A percentile compares a stretch with the other conserved stretches of the same genome.
phyloP scores from a whole-genome alignment of 2,113 vertebrate species.

The Chaenogobius annularis region DNA sequence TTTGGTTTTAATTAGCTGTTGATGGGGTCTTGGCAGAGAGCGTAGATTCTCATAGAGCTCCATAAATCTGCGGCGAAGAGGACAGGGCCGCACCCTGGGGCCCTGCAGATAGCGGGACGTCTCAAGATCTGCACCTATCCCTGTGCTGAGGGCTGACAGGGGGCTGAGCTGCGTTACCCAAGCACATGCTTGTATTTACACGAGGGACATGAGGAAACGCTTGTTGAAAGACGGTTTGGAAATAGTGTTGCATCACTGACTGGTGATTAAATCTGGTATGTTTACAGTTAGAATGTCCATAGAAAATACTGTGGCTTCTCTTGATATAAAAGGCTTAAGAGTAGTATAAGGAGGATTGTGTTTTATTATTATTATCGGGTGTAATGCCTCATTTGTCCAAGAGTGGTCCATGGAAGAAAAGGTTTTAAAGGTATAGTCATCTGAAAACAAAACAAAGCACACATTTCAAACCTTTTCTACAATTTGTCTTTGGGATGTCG shows the following conservation, averaged over 20 bases:
- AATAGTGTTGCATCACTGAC: conserved; percentile 1
- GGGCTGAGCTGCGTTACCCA: conserved; percentile 6
- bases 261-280: background rate
- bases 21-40: conserved; percentile 66
- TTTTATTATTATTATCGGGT: too few relatives aligned
- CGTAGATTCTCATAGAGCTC: conserved; percentile 62
- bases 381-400: too few relatives aligned
- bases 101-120: conserved; percentile 51
- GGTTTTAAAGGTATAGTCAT: too few relatives aligned
- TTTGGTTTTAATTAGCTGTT: conserved; percentile 73
- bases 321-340: background rate
- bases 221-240: conserved; percentile 20
- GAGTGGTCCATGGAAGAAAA: too few relatives aligned
- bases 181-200: conserved; percentile 9
- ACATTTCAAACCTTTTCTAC: too few relatives aligned
- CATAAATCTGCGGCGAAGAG: conserved; percentile 69
- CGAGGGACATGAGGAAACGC: background rate
- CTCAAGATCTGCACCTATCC: conserved; percentile 17
- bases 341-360: background rate
- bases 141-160: conserved; percentile 7
- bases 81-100: conserved; percentile 53
- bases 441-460: too few relatives aligned
- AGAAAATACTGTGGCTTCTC: background rate
- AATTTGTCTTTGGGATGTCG: too few relatives aligned
- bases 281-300: background rate